Evolutionary conservation across 2,888 invertebrate genomes (phyloP).

Genomic region (Elmis aenea): DNA sequence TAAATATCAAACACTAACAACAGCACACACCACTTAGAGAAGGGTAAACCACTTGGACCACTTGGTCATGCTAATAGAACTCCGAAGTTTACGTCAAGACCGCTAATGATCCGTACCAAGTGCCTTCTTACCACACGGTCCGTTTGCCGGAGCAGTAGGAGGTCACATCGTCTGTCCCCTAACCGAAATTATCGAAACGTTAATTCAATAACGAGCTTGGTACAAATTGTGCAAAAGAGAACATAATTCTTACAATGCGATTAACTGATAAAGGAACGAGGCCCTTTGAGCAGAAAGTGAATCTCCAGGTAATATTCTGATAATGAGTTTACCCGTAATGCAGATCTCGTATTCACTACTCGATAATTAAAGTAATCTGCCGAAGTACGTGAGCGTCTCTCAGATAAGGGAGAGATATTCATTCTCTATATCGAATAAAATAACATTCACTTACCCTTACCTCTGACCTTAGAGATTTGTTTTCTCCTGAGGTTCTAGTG

Average conservation of each 20-base stretch:
- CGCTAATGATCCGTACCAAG: constrained; percentile 32
- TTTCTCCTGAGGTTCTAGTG: constrained; percentile 14
- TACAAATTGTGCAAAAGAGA: no score
- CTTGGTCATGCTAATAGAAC: constrained; percentile 31
- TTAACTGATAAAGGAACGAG: constrained; percentile 22
- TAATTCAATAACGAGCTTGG: no score
- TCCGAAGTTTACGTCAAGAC: constrained; percentile 31
- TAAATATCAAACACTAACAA: no score
- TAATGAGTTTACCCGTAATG: constrained; percentile 24
- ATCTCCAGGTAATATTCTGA: constrained; percentile 22
- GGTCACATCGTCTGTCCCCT: no score
- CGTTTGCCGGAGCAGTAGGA: constrained; percentile 23
- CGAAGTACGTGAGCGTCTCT: constrained; percentile 20
- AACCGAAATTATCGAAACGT: no score
- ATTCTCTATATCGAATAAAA: constrained; percentile 14
- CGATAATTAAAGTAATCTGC: constrained; percentile 25
- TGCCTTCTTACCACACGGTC: constrained; percentile 21
- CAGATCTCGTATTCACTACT: constrained; percentile 21
- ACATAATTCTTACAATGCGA: no score
- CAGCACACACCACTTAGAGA: no score
- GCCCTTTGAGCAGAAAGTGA: constrained; percentile 16
- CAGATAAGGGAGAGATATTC: constrained; percentile 18
- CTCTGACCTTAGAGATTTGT: constrained; percentile 21
- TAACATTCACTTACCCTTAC: constrained; percentile 17
- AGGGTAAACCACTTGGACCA: no score